Evolutionary conservation across 2,888 invertebrate species (phyloP).

Genomic region (Minunthozetes semirufus): DNA sequence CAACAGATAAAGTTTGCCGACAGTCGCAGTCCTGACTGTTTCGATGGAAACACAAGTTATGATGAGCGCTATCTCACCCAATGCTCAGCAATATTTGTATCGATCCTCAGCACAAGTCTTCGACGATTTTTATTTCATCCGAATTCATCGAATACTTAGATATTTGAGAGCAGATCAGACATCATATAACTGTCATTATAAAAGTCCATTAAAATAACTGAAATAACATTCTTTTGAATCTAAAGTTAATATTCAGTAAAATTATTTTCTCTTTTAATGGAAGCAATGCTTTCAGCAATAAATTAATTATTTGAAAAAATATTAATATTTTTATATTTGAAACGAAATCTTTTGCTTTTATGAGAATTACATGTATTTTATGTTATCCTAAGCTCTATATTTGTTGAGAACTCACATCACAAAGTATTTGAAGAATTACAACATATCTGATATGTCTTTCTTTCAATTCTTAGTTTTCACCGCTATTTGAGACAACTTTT

Average conservation of each 20-base stretch:
- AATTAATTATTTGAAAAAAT: neutral
- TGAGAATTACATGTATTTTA: too few relatives aligned
- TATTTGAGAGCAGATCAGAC: neutral
- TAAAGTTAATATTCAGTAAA: neutral
- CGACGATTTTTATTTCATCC: neutral
- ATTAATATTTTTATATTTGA: too few relatives aligned
- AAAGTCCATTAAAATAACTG: neutral
- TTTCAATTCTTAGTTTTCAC: too few relatives aligned
- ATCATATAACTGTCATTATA: neutral
- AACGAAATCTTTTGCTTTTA: too few relatives aligned
- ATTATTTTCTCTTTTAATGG: neutral
- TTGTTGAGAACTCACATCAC: too few relatives aligned
- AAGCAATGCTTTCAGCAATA: neutral
- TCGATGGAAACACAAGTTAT: constrained; percentile 10
- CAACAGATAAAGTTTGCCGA: constrained; percentile 24
- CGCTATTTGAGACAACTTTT: too few relatives aligned
- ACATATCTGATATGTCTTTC: too few relatives aligned
- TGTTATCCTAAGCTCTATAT: too few relatives aligned
- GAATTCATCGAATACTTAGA: neutral
- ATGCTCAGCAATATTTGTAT: neutral
- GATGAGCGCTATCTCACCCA: neutral
- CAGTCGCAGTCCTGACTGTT: constrained; percentile 16
- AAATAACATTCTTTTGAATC: neutral
- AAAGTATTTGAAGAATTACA: too few relatives aligned
- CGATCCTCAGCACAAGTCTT: neutral